Evolutionary conservation across 2,113 vertebrate species (phyloP).

Genomic region (Rhinoderma darwinii): DNA sequence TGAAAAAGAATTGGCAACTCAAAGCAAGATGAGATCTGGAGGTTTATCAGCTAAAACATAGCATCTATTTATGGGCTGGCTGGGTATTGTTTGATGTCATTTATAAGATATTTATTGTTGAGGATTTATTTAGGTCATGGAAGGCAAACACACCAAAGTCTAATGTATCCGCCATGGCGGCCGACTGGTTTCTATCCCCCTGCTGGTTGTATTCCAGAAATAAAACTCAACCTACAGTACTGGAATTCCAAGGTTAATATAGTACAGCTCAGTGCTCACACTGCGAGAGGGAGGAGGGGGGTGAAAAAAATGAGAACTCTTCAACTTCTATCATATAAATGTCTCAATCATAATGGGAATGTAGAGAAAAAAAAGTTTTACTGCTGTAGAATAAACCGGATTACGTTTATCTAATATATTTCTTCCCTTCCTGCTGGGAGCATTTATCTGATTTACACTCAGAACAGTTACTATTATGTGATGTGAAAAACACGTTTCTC

Average conservation of each 20-base stretch:
- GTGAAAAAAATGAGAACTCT: neutral
- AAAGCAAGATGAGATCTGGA: constrained; percentile 5
- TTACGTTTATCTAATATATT: constrained; percentile 8
- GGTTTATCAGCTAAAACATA: neutral
- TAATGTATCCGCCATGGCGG: constrained; percentile 19
- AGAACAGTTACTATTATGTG: neutral
- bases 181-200: constrained; percentile 1
- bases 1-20: constrained; percentile 11
- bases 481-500: neutral
- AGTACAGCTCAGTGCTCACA: neutral
- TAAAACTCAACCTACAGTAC: neutral
- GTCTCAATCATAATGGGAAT: constrained; percentile 14
- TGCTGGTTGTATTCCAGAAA: constrained; percentile 25
- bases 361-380: constrained; percentile 24
- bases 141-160: constrained; percentile 33
- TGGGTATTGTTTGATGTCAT: constrained; percentile 18
- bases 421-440: constrained; percentile 36
- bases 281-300: neutral
- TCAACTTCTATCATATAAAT: constrained; percentile 35
- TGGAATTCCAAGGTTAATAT: constrained; percentile 26
- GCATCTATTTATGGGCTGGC: constrained; percentile 28
- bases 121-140: constrained; percentile 35
- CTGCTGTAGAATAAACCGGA: constrained; percentile 7
- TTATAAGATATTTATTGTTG: constrained; percentile 28
- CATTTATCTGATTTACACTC: constrained; percentile 26